Base-by-base conservation (phyloP, 2,113 vertebrate species). In the Pseudorhombus dupliciocellatus region DNA sequence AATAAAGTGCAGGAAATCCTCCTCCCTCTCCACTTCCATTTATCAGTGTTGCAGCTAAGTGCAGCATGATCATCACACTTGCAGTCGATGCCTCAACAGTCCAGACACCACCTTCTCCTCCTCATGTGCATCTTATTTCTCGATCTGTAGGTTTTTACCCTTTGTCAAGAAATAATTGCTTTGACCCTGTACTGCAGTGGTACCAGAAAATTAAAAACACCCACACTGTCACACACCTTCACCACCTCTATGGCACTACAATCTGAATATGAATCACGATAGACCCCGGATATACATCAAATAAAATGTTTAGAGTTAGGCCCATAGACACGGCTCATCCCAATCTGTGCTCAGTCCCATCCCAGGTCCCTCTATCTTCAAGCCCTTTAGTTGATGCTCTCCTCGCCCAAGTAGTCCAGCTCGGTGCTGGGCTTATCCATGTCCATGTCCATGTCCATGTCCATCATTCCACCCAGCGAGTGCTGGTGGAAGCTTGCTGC, bases 351-450 rank as follows among this genome's bases (percentile, higher is more conserved):
- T 75, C 56, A 54, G 71, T 71, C 68, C 28, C 34, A 18, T 46
- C 70, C 73, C 56, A 51, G 71, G 65, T 70, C 34, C 26, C 37
- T 48, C 11, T 64, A 40, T 51, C n/a, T 34, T 62, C 46, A 22
- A 53, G 18, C 48, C 22, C 64, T 18, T 92, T 63, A 91, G 81
- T 75, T 85, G 21, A 80, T 77, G 3, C 83, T 92, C 60, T 91
- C 91, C 2, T 94, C 93, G 1, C 94, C 95, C 57, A 96, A 86
- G 48, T 94, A 95, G 34, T 96, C 95, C 26, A 97, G 79, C 82
- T 97, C 96, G 0, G 95, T 97, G 88, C 93, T 93, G 54, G 91
- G 89, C 77, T 96, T 97, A 84, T 92, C 84, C 79, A 91, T 51
- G 28, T 71, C 81, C 57, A 93, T 59, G n/a, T 94, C 81, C 60